These are phyloP conservation scores for Mesoligia furuncula DNA, from an alignment of 2,888 invertebrate species.

Conservation along the genomic window DNA sequence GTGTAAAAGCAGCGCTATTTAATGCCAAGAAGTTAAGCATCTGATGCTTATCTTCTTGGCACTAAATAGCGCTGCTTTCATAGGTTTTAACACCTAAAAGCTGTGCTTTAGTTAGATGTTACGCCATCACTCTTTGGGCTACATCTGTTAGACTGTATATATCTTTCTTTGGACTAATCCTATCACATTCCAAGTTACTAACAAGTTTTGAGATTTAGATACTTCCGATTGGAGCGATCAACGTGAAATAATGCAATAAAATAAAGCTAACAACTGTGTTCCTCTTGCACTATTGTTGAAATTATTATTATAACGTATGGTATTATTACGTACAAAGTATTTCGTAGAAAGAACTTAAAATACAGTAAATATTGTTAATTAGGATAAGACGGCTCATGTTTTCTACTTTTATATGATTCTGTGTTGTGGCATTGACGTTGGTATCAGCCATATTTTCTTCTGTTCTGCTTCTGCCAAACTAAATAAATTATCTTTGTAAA, in stretches of 20 bases:
- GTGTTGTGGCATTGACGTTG: conserved; percentile 9
- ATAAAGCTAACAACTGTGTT: conserved; percentile 2
- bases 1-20: too few species aligned
- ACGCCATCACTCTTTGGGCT: conserved; percentile 20
- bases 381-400: conserved; percentile 41
- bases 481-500: conserved; percentile 58
- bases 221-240: not conserved
- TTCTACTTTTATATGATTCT: conserved; percentile 41
- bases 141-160: conserved; percentile 18
- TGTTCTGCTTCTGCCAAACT: conserved; percentile 47
- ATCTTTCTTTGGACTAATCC: conserved; percentile 33
- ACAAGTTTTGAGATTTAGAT: conserved; percentile 22
- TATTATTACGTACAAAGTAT: conserved; percentile 30
- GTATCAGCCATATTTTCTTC: conserved; percentile 26
- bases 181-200: conserved; percentile 25
- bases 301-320: conserved; percentile 8
- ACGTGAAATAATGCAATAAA: not conserved
- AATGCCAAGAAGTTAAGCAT: too few species aligned
- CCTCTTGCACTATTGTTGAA: conserved; percentile 1
- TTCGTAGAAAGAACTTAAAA: conserved; percentile 9
- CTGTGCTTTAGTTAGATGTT: not conserved
- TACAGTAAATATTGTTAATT: conserved; percentile 39
- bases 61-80: not conserved
- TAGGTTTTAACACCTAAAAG: not conserved
- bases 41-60: not conserved